Evolutionary conservation across 1,140 invertebrate genomes (phyloP).

Genomic region (Drosophila sucinea): DNA sequence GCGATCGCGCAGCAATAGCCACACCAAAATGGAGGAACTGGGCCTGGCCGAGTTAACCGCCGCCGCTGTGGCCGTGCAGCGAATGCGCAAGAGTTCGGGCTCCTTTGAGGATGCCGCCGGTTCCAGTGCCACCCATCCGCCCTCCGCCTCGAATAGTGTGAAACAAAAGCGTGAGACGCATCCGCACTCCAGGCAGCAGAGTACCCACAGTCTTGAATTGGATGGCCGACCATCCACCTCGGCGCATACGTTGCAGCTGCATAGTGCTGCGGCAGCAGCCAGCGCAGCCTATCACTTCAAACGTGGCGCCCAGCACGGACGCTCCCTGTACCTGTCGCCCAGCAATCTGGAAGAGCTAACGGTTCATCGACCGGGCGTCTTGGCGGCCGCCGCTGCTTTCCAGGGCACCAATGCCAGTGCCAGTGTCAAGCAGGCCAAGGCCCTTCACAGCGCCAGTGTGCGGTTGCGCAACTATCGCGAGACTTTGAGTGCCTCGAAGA

Average conservation of each 20-base stretch:
- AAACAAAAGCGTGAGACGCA: conserved; percentile 72
- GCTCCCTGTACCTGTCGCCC: conserved; percentile 79
- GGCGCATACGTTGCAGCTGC: conserved; percentile 63
- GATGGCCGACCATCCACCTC: conserved; percentile 74
- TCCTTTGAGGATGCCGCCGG: conserved; percentile 76
- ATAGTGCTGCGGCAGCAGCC: conserved; percentile 75
- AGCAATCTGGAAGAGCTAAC: conserved; percentile 77
- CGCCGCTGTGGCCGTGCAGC: conserved; percentile 63
- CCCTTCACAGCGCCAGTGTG: conserved; percentile 79
- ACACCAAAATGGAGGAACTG: conserved; percentile 81
- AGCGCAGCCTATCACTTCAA: conserved; percentile 80
- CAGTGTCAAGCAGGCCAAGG: conserved; percentile 80
- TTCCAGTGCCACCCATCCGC: conserved; percentile 70
- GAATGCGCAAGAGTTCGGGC: conserved; percentile 71
- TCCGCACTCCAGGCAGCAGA: conserved; percentile 74
- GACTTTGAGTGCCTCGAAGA: conserved; percentile 77
- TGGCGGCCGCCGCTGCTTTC: conserved; percentile 73
- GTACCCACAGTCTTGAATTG: conserved; percentile 79
- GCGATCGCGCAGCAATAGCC: conserved; percentile 80
- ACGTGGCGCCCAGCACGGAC: conserved; percentile 74
- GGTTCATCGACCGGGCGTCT: conserved; percentile 68
- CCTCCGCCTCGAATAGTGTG: conserved; percentile 68
- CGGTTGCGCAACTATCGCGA: conserved; percentile 78
- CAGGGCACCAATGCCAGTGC: conserved; percentile 81
- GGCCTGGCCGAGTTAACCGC: conserved; percentile 65